Base-by-base conservation (phyloP, 2,797 vertebrate species). In the Trachops cirrhosus region DNA sequence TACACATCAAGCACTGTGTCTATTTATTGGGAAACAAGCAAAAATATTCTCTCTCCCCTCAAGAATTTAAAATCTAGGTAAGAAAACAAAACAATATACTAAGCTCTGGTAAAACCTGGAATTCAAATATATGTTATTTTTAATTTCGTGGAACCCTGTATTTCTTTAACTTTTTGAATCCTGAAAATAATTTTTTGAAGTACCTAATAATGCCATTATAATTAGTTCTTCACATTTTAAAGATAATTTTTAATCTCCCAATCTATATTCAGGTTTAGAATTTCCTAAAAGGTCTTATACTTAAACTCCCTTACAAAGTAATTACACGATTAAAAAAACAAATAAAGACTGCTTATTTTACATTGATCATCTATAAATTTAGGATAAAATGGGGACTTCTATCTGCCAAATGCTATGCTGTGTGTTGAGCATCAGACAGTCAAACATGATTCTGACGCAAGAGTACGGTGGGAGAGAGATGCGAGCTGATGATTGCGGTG, bases 81-180 rank as follows among this genome's bases (percentile, higher is more conserved):
- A 89, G 37, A 9, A 91, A 79, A 92, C 15, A 89, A 95, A 64
- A 79, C 44, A 78, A 52, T 12, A 77, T 11, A 67, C 2, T 22
- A 86, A 32, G 3, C 1, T 70, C 39, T 71, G 34, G 5, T 71
- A 86, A 93, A 94, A 92, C 3, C 15, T 74, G 9, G 11, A 75
- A 9, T 94, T 88, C 62, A 91, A 95, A 84, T 46, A 67, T 14
- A 32, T 22, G 18, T 34, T 84, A 57, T 89, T 94, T 95, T 89
- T 41, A 52, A 90, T 96, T 92, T 89, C 92, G 9, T 57, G 48
- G 37, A 73, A 44, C 0, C 19, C 32, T 24, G 26, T 52, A 50
- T 79, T 83, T 70, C 37, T 84, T 93, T 62, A 90, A 78, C 18
- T 88, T 78, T 70, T 34, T 50, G 26, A 94, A 82, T 79, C 16